Conservation (phyloP, 2,113 vertebrate genomes). For the Girardinichthys multiradiatus region DNA sequence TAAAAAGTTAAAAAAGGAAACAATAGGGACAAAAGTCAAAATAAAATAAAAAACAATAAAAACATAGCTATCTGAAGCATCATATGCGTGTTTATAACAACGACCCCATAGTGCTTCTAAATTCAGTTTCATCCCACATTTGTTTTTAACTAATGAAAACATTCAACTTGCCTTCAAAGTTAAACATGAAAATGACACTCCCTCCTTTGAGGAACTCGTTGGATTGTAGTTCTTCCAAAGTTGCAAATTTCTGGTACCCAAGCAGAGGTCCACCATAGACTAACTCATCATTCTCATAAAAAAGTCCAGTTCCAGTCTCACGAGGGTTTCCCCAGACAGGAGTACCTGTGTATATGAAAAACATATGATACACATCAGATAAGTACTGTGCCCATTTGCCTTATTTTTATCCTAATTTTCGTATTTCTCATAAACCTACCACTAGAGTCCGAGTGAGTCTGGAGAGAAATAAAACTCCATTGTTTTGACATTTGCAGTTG, state of each 20-base stretch:
- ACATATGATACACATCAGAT: too few relatives aligned
- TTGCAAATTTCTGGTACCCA: rapidly evolving
- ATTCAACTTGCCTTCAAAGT: slow-evolving; percentile 77
- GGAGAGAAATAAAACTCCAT: slow-evolving; percentile 64
- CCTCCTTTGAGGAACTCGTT: slow-evolving; percentile 84
- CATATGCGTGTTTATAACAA: too few relatives aligned
- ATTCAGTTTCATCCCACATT: too few relatives aligned
- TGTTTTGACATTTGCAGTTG: slow-evolving; percentile 84
- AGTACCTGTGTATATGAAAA: not conserved
- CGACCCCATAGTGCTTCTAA: too few relatives aligned
- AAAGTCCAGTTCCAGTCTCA: slow-evolving; percentile 52
- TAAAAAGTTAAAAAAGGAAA: too few relatives aligned
- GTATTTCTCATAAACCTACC: slow-evolving; percentile 19
- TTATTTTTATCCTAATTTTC: not conserved
- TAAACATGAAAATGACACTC: slow-evolving; percentile 77
- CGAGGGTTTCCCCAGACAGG: slow-evolving; percentile 29
- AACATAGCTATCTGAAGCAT: too few relatives aligned
- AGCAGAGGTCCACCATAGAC: not conserved
- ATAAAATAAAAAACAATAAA: too few relatives aligned
- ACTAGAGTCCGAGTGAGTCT: rapidly evolving
- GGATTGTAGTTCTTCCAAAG: slow-evolving; percentile 58
- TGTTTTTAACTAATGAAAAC: not conserved
- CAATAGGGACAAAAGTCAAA: too few relatives aligned
- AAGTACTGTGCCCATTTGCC: too few relatives aligned
- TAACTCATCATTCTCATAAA: slow-evolving; percentile 45